A percentile compares a stretch with the other conserved stretches of the same genome.
phyloP scores from a whole-genome alignment of 1,140 invertebrate genomes.

The Periplaneta americana region DNA sequence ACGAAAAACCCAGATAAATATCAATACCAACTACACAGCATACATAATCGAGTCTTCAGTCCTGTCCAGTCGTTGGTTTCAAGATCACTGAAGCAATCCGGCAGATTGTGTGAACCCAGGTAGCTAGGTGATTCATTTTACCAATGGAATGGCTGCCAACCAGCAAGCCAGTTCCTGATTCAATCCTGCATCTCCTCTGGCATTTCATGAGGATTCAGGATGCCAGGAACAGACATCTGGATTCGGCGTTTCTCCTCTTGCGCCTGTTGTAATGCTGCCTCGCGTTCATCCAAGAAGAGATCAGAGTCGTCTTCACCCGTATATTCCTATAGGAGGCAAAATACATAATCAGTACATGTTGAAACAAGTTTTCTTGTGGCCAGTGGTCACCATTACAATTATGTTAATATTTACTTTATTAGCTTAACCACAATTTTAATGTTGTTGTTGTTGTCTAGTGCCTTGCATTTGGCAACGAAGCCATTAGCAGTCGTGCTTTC shows the following conservation, averaged over 20 bases:
- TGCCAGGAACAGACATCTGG: conserved; percentile 92
- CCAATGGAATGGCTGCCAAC: neutral
- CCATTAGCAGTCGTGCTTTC: no score
- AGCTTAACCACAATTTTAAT: no score
- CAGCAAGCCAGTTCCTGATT: neutral
- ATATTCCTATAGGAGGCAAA: conserved; percentile 69
- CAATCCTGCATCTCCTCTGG: conserved; percentile 98
- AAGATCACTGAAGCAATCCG: neutral
- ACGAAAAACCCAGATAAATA: neutral
- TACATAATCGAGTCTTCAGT: neutral
- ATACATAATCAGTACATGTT: neutral
- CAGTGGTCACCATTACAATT: no score
- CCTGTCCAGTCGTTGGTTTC: neutral
- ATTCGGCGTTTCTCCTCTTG: conserved; percentile 91
- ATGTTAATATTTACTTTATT: no score
- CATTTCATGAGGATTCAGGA: conserved; percentile 94
- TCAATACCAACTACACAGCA: neutral
- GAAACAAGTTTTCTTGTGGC: no score
- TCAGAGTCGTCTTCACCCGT: conserved; percentile 97
- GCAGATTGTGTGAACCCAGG: neutral
- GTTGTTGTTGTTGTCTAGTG: no score
- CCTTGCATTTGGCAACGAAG: no score
- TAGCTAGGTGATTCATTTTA: neutral
- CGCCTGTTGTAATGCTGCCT: conserved; percentile 77
- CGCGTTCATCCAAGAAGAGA: conserved; percentile 93